Evolutionary conservation across 2,888 invertebrate genomes (phyloP).

Genomic region (Tupiocoris notatus): DNA sequence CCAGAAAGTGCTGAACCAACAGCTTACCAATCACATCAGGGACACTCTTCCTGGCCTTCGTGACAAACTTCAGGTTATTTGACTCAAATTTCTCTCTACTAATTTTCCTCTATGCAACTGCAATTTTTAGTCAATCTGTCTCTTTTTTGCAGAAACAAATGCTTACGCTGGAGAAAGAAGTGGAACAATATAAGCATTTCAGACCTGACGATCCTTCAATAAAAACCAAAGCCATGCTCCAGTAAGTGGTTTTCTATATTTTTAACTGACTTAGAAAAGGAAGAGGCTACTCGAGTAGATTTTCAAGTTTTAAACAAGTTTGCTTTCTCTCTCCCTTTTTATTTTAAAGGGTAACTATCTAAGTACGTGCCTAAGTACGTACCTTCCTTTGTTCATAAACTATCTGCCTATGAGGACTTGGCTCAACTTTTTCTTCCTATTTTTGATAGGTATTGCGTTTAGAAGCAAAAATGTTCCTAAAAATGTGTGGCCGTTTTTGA

Average conservation of each 20-base stretch:
- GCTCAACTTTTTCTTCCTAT: too few relatives aligned
- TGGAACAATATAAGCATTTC: constrained; percentile 98
- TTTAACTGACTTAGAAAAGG: too few relatives aligned
- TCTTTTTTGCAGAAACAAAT: constrained; percentile 68
- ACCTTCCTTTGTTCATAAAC: too few relatives aligned
- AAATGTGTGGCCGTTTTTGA: too few relatives aligned
- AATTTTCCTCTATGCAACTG: background rate
- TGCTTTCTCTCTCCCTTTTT: too few relatives aligned
- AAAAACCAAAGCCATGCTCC: constrained; percentile 99
- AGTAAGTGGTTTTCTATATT: constrained; percentile 74
- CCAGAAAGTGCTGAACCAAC: constrained; percentile 95
- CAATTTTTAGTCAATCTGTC: background rate
- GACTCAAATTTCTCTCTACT: background rate
- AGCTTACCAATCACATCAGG: constrained; percentile 97
- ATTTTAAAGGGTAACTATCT: too few relatives aligned
- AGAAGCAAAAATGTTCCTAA: too few relatives aligned
- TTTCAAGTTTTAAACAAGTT: too few relatives aligned
- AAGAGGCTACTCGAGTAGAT: too few relatives aligned
- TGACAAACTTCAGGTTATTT: constrained; percentile 78
- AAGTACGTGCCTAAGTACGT: too few relatives aligned
- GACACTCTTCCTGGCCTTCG: constrained; percentile 94
- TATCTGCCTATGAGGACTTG: too few relatives aligned
- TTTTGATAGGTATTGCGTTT: too few relatives aligned
- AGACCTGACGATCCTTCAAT: constrained; percentile 95
- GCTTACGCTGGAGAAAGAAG: constrained; percentile 94